Percentiles rank a stretch among this genome's conserved stretches.
Conservation (phyloP, 2,113 vertebrate genomes). For the Clupea harengus region DNA sequence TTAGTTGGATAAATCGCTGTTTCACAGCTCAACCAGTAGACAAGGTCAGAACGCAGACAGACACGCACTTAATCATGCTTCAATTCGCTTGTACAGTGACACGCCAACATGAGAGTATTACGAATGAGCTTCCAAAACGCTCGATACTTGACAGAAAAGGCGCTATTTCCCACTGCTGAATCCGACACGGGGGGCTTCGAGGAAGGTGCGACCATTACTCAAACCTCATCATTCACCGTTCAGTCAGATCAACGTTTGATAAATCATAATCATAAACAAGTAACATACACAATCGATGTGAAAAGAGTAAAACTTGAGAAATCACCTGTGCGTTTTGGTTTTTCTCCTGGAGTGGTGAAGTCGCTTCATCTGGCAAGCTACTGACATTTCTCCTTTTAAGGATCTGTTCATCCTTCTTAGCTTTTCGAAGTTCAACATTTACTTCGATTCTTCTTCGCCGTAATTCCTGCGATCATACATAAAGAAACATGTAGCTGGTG, state of each 20-base stretch:
- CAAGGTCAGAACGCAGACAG: not conserved
- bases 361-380: conserved; percentile 77
- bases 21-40: not conserved
- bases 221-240: no score
- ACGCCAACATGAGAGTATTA: not conserved
- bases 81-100: not conserved
- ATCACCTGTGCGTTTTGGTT: conserved; percentile 74
- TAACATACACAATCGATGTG: not conserved
- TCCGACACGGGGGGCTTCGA: no score
- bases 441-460: conserved; percentile 84
- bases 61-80: not conserved
- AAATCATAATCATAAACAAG: not conserved
- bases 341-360: conserved; percentile 80
- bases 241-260: not conserved
- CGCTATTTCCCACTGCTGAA: no score
- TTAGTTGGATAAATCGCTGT: not conserved
- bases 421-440: conserved; percentile 87
- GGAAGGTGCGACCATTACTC: no score
- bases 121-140: not conserved
- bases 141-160: not conserved
- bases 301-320: not conserved
- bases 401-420: conserved; percentile 91
- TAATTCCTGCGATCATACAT: conserved; percentile 72
- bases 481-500: not conserved
- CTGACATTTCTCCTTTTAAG: conserved; percentile 87